These are phyloP conservation scores for Catajapyx aquilonaris DNA, from an alignment of 1,140 invertebrate species.

Conservation along the genomic window DNA sequence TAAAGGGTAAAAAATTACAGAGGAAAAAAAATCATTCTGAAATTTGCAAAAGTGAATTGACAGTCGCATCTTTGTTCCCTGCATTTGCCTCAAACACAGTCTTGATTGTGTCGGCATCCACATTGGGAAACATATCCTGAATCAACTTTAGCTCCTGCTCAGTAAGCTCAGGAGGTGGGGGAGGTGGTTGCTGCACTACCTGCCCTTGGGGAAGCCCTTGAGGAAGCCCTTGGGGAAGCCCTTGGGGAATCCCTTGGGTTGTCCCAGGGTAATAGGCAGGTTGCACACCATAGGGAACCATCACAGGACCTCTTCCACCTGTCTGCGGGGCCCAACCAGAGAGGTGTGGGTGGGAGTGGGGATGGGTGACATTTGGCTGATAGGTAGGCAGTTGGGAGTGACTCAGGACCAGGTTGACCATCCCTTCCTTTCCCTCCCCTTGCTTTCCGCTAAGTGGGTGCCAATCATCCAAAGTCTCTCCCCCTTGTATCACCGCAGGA, in stretches of 20 bases:
- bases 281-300: slow-evolving; percentile 32
- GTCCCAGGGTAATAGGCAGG: slow-evolving; percentile 25
- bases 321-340: slow-evolving; percentile 9
- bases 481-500: slow-evolving; percentile 50
- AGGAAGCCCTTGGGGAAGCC: slow-evolving; percentile 11
- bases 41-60: slow-evolving; percentile 77
- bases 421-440: slow-evolving; percentile 80
- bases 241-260: slow-evolving; percentile 13
- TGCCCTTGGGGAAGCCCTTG: slow-evolving; percentile 6
- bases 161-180: slow-evolving; percentile 27
- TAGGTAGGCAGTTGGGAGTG: slow-evolving; percentile 28
- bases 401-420: slow-evolving; percentile 52
- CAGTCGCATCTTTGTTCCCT: slow-evolving; percentile 74
- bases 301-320: slow-evolving; percentile 16
- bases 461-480: slow-evolving; percentile 85
- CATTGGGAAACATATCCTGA: slow-evolving; percentile 87
- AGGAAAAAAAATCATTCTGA: too few species aligned
- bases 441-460: slow-evolving; percentile 75
- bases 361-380: slow-evolving; percentile 4
- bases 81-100: slow-evolving; percentile 73
- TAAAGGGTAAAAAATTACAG: too few species aligned
- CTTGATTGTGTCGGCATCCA: slow-evolving; percentile 78
- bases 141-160: slow-evolving; percentile 64
- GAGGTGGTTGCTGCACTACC: slow-evolving; percentile 15
- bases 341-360: slow-evolving; percentile 9